Conservation (phyloP, 1,140 invertebrate genomes). For the Temnothorax curvispinosus region DNA sequence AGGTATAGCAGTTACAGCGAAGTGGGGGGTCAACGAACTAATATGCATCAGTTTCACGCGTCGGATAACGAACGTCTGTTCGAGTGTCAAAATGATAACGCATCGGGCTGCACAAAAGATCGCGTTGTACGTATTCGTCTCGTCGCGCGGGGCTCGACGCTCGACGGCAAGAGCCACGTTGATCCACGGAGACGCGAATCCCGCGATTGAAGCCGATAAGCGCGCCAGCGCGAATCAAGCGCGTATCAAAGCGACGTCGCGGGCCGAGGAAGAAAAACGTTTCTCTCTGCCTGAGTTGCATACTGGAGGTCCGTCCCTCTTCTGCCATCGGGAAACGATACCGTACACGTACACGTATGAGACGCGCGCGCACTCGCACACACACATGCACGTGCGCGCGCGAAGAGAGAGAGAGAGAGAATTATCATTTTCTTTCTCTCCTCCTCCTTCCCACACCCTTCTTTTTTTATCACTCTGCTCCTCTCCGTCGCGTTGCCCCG, state of each 20-base stretch:
- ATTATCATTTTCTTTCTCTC: constrained; percentile 18
- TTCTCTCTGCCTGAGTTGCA: background rate
- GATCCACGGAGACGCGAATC: constrained; percentile 12
- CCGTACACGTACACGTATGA: background rate
- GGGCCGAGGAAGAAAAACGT: background rate
- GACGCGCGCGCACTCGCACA: background rate
- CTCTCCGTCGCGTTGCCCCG: constrained; percentile 30
- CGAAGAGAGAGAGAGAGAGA: background rate
- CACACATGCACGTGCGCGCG: background rate
- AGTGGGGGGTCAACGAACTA: constrained; percentile 50
- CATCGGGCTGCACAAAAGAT: constrained; percentile 33
- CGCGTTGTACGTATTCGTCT: constrained; percentile 47
- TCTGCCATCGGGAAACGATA: constrained; percentile 22
- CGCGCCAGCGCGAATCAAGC: too few relatives aligned
- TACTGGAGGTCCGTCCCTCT: constrained; percentile 2
- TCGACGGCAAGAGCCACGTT: constrained; percentile 1
- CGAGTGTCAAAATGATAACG: background rate
- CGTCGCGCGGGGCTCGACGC: background rate
- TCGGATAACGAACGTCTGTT: constrained; percentile 48
- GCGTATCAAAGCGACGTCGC: background rate
- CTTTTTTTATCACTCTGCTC: constrained; percentile 33
- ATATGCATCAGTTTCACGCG: constrained; percentile 53
- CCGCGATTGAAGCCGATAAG: constrained; percentile 15
- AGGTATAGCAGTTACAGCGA: background rate
- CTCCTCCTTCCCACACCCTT: background rate